Base-by-base conservation (phyloP, 92 coral and sea anemone genomes). In the Virgularia gustaviana region DNA sequence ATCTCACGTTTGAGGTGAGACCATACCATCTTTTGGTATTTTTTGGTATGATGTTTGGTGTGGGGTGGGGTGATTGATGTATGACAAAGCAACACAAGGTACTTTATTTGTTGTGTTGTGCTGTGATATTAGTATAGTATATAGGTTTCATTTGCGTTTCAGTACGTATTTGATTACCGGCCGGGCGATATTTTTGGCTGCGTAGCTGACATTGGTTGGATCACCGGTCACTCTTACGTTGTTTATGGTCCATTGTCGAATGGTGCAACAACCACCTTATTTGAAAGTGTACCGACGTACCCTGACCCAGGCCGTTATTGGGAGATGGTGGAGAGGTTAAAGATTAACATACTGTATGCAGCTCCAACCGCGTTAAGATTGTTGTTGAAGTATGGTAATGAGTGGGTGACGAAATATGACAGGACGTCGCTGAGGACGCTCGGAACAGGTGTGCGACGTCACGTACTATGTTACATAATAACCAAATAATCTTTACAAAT, bases 271-370 rank as follows among this genome's bases (percentile, higher is more conserved):
- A 73, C 88, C 30, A 90, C 89, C 1, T 74, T 92, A 33, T 92
- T 92, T 73, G 98, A 92, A 65, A 92, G 98, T 85, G 82, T 90
- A 57, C 98, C 98, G 2, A 89, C 96, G 2, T 92, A 92, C 55
- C 98, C 98, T n/a, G 94, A 92, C 81, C 98, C 98, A 0, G 98
- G 98, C 4, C 90, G 98, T 18, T 92, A 92, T 66, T 92, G 98
- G 98, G 98, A 92, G 32, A 92, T 86, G 86, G 96, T 92, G 6
- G 88, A 92, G 55, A 81, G 98, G 36, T 85, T 92, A 13, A 73
- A 77, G 51, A 60, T 92, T 20, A 92, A 84, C 65, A 96, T 89
- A 63, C 87, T 92, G 53, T 92, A 92, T 41, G 94, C 90, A 15
- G 91, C 98, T 13, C 98, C 98, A 5, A 92, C 98, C 25, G 98